phyloP scores from a whole-genome alignment of 2,113 vertebrate species.

The Leucosticte australis region DNA sequence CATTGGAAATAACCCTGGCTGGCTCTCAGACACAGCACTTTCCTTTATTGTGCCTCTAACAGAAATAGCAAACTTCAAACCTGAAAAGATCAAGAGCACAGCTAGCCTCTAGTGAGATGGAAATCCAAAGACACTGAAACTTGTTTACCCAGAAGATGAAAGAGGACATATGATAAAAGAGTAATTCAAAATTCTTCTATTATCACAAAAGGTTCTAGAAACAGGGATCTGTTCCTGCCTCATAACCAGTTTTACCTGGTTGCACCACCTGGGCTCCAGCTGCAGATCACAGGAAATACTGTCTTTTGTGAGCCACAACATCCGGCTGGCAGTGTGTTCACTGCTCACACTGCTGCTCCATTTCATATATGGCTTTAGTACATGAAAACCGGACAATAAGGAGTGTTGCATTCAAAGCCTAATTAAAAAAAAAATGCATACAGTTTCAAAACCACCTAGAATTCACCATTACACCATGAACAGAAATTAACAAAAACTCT shows the following conservation, averaged over 20 bases:
- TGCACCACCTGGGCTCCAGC: background rate
- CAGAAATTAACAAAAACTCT: background rate
- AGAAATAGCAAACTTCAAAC: background rate
- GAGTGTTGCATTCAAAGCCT: background rate
- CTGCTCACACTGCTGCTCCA: background rate
- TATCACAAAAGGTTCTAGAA: background rate
- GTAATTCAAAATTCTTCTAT: background rate
- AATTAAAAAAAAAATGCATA: background rate
- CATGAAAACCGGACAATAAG: background rate
- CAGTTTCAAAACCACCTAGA: background rate
- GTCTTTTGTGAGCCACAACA: background rate
- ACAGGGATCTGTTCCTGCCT: background rate
- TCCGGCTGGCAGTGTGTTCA: background rate
- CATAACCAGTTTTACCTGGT: background rate
- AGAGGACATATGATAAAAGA: background rate
- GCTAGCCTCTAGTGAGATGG: background rate
- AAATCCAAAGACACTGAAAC: background rate
- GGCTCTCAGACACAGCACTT: background rate
- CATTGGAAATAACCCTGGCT: background rate
- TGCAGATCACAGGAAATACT: background rate
- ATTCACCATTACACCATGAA: background rate
- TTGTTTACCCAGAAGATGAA: background rate
- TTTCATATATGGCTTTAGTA: background rate
- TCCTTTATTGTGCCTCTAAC: background rate
- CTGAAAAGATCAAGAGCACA: background rate